Percentiles rank a stretch among this genome's conserved stretches.
Conservation (phyloP, 2,888 invertebrate genomes). For the Papilio demoleus region DNA sequence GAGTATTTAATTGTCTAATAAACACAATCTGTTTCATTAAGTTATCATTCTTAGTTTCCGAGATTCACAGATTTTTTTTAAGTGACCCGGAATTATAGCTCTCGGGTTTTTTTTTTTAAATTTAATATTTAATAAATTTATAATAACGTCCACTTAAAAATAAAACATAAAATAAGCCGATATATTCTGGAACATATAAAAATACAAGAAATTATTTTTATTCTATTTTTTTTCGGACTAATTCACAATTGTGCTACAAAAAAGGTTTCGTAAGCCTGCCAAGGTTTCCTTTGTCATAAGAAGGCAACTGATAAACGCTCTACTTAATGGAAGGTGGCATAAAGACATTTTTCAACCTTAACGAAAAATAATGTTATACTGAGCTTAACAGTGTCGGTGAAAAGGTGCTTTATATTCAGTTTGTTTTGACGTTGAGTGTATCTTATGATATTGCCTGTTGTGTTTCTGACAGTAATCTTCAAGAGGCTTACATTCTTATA, state of each 20-base stretch:
- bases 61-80: too few relatives aligned
- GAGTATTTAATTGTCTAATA: too few relatives aligned
- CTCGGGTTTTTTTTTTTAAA: too few relatives aligned
- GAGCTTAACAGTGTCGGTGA: slow-evolving; percentile 41
- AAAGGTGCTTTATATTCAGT: slow-evolving; percentile 42
- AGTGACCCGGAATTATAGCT: too few relatives aligned
- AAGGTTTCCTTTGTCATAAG: slow-evolving; percentile 40
- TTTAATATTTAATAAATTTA: too few relatives aligned
- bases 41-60: too few relatives aligned
- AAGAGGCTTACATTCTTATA: slow-evolving; percentile 35
- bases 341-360: slow-evolving; percentile 42
- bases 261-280: slow-evolving; percentile 39
- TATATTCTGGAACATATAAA: too few relatives aligned
- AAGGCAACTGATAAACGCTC: slow-evolving; percentile 42
- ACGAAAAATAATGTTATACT: slow-evolving; percentile 41
- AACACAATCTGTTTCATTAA: too few relatives aligned
- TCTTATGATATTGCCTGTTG: slow-evolving; percentile 41
- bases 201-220: background rate
- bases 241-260: slow-evolving; percentile 32
- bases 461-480: slow-evolving; percentile 39
- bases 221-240: slow-evolving; percentile 15
- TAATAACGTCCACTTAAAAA: too few relatives aligned
- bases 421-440: slow-evolving; percentile 42
- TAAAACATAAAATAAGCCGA: too few relatives aligned
- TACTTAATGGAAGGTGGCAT: slow-evolving; percentile 42